phyloP scores from a whole-genome alignment of 2,888 invertebrate genomes.

The Nymphalis c-album region DNA sequence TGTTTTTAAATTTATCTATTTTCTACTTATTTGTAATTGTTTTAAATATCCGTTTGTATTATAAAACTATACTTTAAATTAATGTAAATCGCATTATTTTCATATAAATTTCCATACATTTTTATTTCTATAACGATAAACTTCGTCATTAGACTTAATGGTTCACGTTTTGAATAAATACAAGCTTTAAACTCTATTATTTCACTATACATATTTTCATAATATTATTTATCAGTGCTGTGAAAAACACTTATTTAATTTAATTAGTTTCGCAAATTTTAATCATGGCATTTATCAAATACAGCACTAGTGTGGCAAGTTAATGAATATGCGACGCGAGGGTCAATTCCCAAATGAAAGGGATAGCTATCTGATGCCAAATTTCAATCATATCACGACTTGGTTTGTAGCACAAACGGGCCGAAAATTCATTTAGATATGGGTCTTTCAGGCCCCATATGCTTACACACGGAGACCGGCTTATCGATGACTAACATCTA shows the following conservation, averaged over 20 bases:
- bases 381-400: slow-evolving; percentile 74
- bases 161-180: no score
- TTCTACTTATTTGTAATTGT: no score
- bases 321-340: slow-evolving; percentile 39
- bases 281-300: slow-evolving; percentile 20
- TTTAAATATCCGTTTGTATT: no score
- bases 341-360: slow-evolving; percentile 63
- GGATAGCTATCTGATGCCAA: slow-evolving; percentile 68
- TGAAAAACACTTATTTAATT: slow-evolving; percentile 7
- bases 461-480: slow-evolving; percentile 50
- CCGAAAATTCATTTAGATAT: slow-evolving; percentile 57
- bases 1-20: no score
- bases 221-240: background rate
- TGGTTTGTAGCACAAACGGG: slow-evolving; percentile 61
- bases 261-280: slow-evolving; percentile 2
- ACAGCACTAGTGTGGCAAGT: slow-evolving; percentile 12
- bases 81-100: no score
- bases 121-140: no score
- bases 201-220: background rate
- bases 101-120: no score
- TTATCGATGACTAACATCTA: slow-evolving; percentile 50
- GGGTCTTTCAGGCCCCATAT: slow-evolving; percentile 53
- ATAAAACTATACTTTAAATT: no score
- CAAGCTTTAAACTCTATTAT: no score
- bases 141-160: no score